Evolutionary conservation across 2,888 invertebrate species (phyloP).

Genomic region (Platerodrilus igneus): DNA sequence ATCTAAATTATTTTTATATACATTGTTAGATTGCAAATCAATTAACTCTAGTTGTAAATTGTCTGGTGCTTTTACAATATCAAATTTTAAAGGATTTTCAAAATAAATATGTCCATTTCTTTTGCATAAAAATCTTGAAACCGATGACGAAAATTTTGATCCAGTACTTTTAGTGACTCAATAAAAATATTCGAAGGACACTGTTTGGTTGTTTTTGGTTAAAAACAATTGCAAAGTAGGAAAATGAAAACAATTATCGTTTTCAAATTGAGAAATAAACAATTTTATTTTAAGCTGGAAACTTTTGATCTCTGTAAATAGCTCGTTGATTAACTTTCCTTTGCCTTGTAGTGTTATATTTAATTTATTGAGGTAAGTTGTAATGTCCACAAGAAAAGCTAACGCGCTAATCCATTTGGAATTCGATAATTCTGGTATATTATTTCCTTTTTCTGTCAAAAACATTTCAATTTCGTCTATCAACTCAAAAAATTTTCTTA

Average conservation of each 20-base stretch:
- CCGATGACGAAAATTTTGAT: conserved; percentile 23
- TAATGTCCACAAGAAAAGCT: conserved; percentile 19
- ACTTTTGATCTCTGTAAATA: conserved; percentile 23
- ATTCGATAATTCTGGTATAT: conserved; percentile 20
- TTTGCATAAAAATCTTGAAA: conserved; percentile 25
- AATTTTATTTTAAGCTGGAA: too few relatives aligned
- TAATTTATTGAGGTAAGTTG: conserved; percentile 21
- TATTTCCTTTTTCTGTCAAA: conserved; percentile 23
- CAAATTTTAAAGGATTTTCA: conserved; percentile 27
- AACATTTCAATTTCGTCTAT: conserved; percentile 21
- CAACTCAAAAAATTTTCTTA: conserved; percentile 28
- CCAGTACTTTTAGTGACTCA: too few relatives aligned
- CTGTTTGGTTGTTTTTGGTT: conserved; percentile 24
- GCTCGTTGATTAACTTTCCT: conserved; percentile 12
- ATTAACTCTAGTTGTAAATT: too few relatives aligned
- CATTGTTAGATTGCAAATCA: conserved; percentile 19
- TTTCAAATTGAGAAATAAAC: too few relatives aligned
- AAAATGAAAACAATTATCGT: conserved; percentile 27
- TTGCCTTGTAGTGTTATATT: conserved; percentile 23
- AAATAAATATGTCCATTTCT: conserved; percentile 22
- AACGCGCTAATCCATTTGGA: conserved; percentile 15
- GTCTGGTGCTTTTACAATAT: conserved; percentile 25
- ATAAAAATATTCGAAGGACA: conserved; percentile 24
- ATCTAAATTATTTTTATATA: conserved; percentile 24
- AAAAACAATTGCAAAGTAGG: conserved; percentile 24